Evolutionary conservation across 2,113 vertebrate species (phyloP).

Genomic region (Seriola aureovittata): DNA sequence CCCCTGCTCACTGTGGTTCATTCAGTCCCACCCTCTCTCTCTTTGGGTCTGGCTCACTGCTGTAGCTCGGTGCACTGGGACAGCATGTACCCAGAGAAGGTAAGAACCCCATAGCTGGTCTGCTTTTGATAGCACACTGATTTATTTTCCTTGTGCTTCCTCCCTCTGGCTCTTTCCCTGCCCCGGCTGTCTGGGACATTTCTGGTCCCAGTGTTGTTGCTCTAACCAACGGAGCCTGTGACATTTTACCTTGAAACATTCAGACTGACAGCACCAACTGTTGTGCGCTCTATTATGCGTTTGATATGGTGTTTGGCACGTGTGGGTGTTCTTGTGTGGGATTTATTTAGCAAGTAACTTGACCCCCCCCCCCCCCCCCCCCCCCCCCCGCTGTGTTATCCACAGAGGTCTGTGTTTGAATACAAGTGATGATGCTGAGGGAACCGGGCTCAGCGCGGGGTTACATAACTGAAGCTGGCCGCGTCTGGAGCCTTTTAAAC

Average conservation of each 20-base stretch:
- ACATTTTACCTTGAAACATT: slow-evolving; percentile 27
- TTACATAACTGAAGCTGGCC: slow-evolving; percentile 65
- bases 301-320: slow-evolving; percentile 31
- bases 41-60: slow-evolving; percentile 26
- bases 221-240: slow-evolving; percentile 9
- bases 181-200: neutral
- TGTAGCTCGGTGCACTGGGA: slow-evolving; percentile 43
- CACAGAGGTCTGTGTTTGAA: slow-evolving; percentile 60
- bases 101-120: slow-evolving; percentile 52
- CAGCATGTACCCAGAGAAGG: slow-evolving; percentile 77
- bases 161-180: neutral
- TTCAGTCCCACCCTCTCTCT: slow-evolving; percentile 18
- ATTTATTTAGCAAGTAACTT: slow-evolving; percentile 56
- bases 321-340: slow-evolving; percentile 49
- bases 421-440: slow-evolving; percentile 41
- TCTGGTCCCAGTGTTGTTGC: neutral
- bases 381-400: slow-evolving; percentile 12
- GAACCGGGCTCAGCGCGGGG: slow-evolving; percentile 18
- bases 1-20: slow-evolving; percentile 17
- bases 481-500: slow-evolving; percentile 54
- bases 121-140: slow-evolving; percentile 18
- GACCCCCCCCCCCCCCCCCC: neutral
- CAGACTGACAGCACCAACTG: slow-evolving; percentile 39
- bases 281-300: slow-evolving; percentile 8
- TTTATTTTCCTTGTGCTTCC: slow-evolving; percentile 25